A percentile compares a stretch with the other conserved stretches of the same genome.
Evolutionary conservation across 1,140 invertebrate genomes (phyloP).

Genomic region (Sipha flava): DNA sequence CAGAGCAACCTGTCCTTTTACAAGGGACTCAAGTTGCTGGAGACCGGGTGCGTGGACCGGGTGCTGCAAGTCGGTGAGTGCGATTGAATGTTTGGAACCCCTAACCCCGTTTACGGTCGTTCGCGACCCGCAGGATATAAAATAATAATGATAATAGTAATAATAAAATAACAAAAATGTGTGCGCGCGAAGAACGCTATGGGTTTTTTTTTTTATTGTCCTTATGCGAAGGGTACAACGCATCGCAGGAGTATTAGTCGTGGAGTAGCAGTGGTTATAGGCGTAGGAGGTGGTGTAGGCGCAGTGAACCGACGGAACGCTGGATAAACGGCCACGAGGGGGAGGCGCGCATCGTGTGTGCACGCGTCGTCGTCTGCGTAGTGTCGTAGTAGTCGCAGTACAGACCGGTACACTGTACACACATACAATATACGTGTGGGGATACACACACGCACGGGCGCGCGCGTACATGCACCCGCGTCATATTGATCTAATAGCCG

Average conservation of each 20-base stretch:
- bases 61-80: slow-evolving; percentile 84
- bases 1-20: slow-evolving; percentile 73
- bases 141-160: not conserved
- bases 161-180: not conserved
- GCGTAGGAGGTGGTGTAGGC: too few species aligned
- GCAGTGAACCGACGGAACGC: too few species aligned
- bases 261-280: too few species aligned
- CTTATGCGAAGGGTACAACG: not conserved
- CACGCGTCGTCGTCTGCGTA: too few species aligned
- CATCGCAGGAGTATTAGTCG: too few species aligned
- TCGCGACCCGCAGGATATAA: not conserved
- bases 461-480: not conserved
- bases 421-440: not conserved
- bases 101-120: too few species aligned
- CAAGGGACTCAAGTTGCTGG: slow-evolving; percentile 71
- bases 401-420: not conserved
- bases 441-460: not conserved
- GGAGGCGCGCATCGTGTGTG: not conserved
- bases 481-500: slow-evolving; percentile 28
- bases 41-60: slow-evolving; percentile 67
- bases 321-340: not conserved
- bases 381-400: not conserved
- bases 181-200: not conserved
- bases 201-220: not conserved
- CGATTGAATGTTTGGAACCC: too few species aligned